These are phyloP conservation scores for Tapirus indicus DNA, from an alignment of 2,797 vertebrate species.

Conservation along the genomic window DNA sequence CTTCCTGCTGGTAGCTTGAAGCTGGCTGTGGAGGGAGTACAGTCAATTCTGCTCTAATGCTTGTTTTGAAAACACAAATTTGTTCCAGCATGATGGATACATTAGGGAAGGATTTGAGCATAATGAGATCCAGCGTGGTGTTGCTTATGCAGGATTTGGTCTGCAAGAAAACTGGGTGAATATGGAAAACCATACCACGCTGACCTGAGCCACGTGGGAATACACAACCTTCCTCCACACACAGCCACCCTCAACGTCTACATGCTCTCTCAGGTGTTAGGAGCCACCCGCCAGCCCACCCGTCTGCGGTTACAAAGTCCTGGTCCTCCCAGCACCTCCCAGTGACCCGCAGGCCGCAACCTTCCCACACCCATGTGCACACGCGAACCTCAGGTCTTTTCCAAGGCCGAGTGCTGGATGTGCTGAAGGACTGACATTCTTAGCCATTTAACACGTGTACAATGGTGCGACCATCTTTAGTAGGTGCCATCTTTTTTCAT, in stretches of 20 bases:
- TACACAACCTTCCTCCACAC: rapidly evolving
- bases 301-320: background rate
- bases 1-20: background rate
- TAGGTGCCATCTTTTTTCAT: background rate
- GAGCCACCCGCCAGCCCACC: background rate
- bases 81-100: background rate
- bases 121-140: background rate
- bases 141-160: background rate
- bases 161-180: background rate
- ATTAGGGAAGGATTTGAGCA: background rate
- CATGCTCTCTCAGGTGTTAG: background rate
- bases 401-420: background rate
- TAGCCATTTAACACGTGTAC: background rate
- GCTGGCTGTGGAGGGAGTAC: background rate
- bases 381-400: background rate
- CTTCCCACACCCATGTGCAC: background rate
- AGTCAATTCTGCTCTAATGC: background rate
- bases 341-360: background rate
- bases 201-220: background rate
- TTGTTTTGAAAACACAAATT: background rate
- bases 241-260: background rate
- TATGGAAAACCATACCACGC: background rate
- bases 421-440: background rate
- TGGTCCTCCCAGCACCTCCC: background rate
- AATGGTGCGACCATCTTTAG: background rate